These are phyloP conservation scores for Epinephelus coioides DNA, from an alignment of 2,797 vertebrate genomes.

Conservation along the genomic window DNA sequence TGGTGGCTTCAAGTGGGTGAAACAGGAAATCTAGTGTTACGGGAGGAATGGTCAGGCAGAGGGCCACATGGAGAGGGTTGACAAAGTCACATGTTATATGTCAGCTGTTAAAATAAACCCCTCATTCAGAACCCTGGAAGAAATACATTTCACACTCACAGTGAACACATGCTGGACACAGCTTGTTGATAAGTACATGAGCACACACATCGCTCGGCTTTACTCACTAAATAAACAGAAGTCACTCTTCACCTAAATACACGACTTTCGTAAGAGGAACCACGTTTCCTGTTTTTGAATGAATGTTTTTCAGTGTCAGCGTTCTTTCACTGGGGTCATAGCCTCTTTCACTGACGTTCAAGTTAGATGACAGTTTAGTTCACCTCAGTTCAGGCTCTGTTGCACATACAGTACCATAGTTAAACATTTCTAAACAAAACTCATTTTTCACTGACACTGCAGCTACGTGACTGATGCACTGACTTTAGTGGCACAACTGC, in stretches of 20 bases:
- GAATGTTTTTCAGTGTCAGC: conserved; percentile 43
- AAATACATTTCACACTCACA: not conserved
- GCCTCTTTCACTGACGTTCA: not conserved
- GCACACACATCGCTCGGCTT: conserved; percentile 16
- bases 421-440: not conserved
- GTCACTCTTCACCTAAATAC: conserved; percentile 15
- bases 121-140: conserved; percentile 24
- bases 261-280: conserved; percentile 1
- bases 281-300: conserved; percentile 64
- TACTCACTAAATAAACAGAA: not conserved
- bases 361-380: not conserved
- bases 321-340: not conserved
- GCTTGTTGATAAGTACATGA: conserved; percentile 8
- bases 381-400: not conserved
- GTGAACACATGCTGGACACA: conserved; percentile 2
- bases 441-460: not conserved
- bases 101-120: conserved; percentile 60
- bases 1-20: conserved; percentile 57
- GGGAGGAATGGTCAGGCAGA: conserved; percentile 35
- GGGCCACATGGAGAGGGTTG: conserved; percentile 47
- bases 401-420: not conserved
- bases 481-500: not conserved
- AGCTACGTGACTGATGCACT: too few species aligned
- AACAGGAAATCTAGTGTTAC: conserved; percentile 52
- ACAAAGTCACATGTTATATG: conserved; percentile 60